Conservation (phyloP, 2,888 invertebrate species). For the Corbicula japonica region DNA sequence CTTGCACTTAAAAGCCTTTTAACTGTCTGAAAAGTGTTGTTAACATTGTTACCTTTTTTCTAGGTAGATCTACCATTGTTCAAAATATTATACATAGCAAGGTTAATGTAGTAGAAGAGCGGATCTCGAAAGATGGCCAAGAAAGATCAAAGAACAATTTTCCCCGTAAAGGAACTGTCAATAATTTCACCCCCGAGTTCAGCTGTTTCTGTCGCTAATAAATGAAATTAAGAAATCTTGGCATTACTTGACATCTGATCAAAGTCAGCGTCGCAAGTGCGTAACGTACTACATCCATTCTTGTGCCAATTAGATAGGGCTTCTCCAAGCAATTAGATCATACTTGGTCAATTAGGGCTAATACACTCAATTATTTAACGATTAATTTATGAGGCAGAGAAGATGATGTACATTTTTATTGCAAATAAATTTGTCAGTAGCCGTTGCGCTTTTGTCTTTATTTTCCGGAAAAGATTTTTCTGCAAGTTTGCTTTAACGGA, state of each 20-base stretch:
- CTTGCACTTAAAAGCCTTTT: too few species aligned
- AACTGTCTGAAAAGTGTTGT: too few species aligned
- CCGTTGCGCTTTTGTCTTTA: slow-evolving; percentile 36
- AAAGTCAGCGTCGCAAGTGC: slow-evolving; percentile 34
- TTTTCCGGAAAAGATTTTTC: slow-evolving; percentile 38
- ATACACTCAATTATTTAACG: slow-evolving; percentile 60
- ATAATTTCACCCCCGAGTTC: slow-evolving; percentile 29
- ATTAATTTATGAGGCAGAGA: slow-evolving; percentile 45
- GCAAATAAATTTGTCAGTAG: slow-evolving; percentile 48
- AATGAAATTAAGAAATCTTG: slow-evolving; percentile 65
- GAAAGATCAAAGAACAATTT: slow-evolving; percentile 18
- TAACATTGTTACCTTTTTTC: too few species aligned
- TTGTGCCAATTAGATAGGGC: slow-evolving; percentile 55
- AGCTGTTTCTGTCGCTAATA: slow-evolving; percentile 61
- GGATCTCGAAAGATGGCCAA: too few species aligned
- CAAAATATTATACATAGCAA: too few species aligned
- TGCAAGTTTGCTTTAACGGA: slow-evolving; percentile 1
- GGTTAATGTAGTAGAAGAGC: too few species aligned
- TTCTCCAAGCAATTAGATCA: slow-evolving; percentile 56
- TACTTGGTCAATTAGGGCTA: slow-evolving; percentile 56
- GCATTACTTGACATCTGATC: slow-evolving; percentile 61
- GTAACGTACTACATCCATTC: slow-evolving; percentile 40
- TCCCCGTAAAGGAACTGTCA: background rate
- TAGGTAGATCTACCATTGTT: too few species aligned
- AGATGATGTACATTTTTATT: slow-evolving; percentile 39